Evolutionary conservation across 1,140 invertebrate species (phyloP).

Genomic region (Lordiphosa stackelbergi): DNA sequence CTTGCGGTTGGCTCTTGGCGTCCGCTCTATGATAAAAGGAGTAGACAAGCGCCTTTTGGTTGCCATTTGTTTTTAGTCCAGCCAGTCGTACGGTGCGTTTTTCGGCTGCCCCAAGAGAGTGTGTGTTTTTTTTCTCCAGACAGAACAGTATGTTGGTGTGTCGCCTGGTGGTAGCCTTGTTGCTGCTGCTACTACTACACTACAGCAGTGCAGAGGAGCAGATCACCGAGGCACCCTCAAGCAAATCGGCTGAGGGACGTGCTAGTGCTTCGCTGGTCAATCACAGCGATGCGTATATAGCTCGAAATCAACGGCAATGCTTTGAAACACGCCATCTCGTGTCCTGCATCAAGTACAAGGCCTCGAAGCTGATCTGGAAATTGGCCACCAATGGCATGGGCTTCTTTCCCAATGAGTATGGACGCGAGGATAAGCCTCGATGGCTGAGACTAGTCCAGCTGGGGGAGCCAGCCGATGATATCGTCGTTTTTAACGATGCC

Average conservation of each 20-base stretch:
- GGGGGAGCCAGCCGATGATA: slow-evolving; percentile 61
- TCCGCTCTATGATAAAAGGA: slow-evolving; percentile 62
- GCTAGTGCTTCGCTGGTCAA: slow-evolving; percentile 19
- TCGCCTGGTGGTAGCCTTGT: slow-evolving; percentile 37
- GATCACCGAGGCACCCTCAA: slow-evolving; percentile 1
- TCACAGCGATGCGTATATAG: slow-evolving; percentile 56
- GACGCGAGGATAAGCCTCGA: slow-evolving; percentile 47
- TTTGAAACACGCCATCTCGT: slow-evolving; percentile 66
- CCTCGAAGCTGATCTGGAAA: slow-evolving; percentile 67
- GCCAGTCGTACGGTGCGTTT: slow-evolving; percentile 49
- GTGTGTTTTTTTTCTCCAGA: slow-evolving; percentile 1
- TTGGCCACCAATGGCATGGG: slow-evolving; percentile 69
- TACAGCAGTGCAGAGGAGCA: slow-evolving; percentile 21
- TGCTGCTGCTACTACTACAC: slow-evolving; percentile 48
- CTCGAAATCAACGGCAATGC: slow-evolving; percentile 62
- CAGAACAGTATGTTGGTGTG: slow-evolving; percentile 26
- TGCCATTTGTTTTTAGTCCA: slow-evolving; percentile 64
- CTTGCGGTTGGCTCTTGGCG: slow-evolving; percentile 42
- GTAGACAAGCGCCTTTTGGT: slow-evolving; percentile 36
- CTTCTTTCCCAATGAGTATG: slow-evolving; percentile 69
- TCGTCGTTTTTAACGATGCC: slow-evolving; percentile 63
- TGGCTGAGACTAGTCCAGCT: slow-evolving; percentile 61
- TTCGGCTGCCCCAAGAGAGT: slow-evolving; percentile 10
- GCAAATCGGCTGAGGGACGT: slow-evolving; percentile 7
- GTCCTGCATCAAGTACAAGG: slow-evolving; percentile 72